A percentile compares a stretch with the other conserved stretches of the same genome.
Evolutionary conservation across 2,113 vertebrate species (phyloP).

Genomic region (Okapia johnstoni): DNA sequence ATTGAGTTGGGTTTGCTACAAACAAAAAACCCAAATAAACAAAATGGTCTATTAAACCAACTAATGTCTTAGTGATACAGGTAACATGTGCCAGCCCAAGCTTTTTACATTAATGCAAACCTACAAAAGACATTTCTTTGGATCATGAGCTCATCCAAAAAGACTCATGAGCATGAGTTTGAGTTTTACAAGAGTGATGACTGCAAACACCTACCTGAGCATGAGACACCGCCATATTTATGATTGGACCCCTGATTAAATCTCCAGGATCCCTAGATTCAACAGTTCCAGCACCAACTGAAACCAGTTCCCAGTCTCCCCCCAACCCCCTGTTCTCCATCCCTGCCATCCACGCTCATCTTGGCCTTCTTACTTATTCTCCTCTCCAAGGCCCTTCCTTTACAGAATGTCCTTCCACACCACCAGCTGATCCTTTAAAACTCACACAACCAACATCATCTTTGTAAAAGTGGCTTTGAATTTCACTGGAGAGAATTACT

Average conservation of each 20-base stretch:
- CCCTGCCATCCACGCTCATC: fast-evolving
- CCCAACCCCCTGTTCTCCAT: neutral
- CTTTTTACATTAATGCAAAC: neutral
- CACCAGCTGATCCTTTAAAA: neutral
- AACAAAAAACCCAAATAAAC: neutral
- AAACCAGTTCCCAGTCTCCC: neutral
- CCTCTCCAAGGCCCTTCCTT: neutral
- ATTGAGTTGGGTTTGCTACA: neutral
- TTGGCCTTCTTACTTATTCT: neutral
- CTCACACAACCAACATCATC: neutral
- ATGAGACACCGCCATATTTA: neutral
- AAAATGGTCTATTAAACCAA: neutral
- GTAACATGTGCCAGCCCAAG: neutral
- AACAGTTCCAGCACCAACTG: neutral
- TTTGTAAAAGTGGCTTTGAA: neutral
- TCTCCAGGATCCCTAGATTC: neutral
- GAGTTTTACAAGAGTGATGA: neutral
- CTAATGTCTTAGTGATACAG: neutral
- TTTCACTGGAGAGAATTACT: neutral
- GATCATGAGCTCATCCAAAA: neutral
- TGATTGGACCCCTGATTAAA: neutral
- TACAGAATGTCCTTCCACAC: neutral
- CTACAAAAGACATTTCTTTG: neutral
- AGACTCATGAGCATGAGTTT: neutral
- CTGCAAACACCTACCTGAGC: neutral